Percentiles rank a stretch among this genome's conserved stretches.
phyloP scores from a whole-genome alignment of 2,113 vertebrate genomes.

The Saccopteryx leptura region DNA sequence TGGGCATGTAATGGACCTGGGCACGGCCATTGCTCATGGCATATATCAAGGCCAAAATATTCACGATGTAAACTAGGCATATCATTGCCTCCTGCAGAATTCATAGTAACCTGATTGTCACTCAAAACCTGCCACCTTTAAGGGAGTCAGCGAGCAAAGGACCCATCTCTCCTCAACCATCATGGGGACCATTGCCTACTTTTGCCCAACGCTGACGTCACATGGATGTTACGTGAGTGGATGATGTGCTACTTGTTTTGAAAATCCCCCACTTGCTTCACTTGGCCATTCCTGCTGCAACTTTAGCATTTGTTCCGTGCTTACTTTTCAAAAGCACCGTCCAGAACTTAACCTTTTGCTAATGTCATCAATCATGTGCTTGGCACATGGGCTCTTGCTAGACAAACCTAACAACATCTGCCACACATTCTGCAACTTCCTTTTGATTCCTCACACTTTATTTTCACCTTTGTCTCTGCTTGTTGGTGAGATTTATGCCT shows the following conservation, averaged over 20 bases:
- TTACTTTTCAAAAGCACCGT: constrained; percentile 60
- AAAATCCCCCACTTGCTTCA: constrained; percentile 64
- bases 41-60: constrained; percentile 85
- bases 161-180: neutral
- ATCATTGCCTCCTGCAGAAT: constrained; percentile 62
- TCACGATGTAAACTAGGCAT: constrained; percentile 71
- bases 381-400: constrained; percentile 85
- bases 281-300: constrained; percentile 58
- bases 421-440: constrained; percentile 86
- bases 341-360: constrained; percentile 83
- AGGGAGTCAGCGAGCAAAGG: neutral
- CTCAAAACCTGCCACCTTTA: constrained; percentile 61
- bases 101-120: constrained; percentile 61
- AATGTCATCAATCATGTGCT: constrained; percentile 79
- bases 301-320: constrained; percentile 67
- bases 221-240: neutral
- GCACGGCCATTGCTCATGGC: constrained; percentile 77
- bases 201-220: constrained; percentile 23
- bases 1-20: constrained; percentile 77
- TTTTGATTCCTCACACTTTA: constrained; percentile 87
- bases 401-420: constrained; percentile 90
- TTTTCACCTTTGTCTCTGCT: constrained; percentile 88
- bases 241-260: constrained; percentile 19
- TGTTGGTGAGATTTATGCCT: constrained; percentile 84
- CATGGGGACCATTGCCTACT: neutral